phyloP scores from a whole-genome alignment of 2,113 vertebrate genomes.

The Garra rufa region DNA sequence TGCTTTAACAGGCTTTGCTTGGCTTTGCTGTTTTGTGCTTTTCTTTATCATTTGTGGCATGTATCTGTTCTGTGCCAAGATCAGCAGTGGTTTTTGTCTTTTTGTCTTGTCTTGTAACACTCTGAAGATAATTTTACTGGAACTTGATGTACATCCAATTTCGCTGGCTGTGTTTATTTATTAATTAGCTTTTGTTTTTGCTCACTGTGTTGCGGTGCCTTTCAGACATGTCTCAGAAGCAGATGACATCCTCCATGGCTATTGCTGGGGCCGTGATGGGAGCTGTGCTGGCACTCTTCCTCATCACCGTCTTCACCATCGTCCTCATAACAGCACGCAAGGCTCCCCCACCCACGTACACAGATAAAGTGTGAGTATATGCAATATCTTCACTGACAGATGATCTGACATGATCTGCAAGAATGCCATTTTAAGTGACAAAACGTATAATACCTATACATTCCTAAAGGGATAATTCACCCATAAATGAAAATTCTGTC shows the following conservation, averaged over 20 bases:
- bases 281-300: constrained; percentile 91
- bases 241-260: constrained; percentile 86
- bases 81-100: not conserved
- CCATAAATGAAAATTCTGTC: too few species aligned
- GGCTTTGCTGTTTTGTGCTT: not conserved
- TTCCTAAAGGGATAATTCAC: too few species aligned
- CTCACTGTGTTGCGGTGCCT: constrained; percentile 50
- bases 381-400: not conserved
- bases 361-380: constrained; percentile 79
- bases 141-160: not conserved
- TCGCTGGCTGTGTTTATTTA: not conserved
- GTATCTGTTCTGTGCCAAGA: constrained; percentile 1
- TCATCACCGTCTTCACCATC: constrained; percentile 87
- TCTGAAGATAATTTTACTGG: not conserved
- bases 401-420: not conserved
- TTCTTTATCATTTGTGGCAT: not conserved
- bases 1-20: not conserved
- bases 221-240: constrained; percentile 74
- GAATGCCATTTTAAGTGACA: too few species aligned
- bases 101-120: constrained; percentile 1
- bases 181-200: constrained; percentile 27
- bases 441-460: too few species aligned
- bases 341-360: constrained; percentile 62
- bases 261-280: constrained; percentile 91
- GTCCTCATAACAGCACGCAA: constrained; percentile 86